Evolutionary conservation across 2,797 vertebrate species (phyloP).

Genomic region (Anguilla pacifica): DNA sequence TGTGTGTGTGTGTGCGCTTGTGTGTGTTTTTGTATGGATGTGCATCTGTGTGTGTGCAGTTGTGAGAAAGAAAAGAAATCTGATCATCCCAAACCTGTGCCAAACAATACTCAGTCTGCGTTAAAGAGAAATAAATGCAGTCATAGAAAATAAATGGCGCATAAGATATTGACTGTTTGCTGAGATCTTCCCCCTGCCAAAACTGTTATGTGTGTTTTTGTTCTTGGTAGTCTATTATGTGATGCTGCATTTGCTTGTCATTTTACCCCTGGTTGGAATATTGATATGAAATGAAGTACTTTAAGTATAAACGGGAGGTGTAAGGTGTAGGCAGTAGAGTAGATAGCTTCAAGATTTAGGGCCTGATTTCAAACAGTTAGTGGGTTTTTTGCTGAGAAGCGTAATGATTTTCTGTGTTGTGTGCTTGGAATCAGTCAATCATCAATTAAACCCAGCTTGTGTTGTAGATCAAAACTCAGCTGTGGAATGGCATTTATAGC

Average conservation of each 20-base stretch:
- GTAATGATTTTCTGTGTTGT: neutral
- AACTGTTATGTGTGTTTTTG: neutral
- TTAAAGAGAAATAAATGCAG: neutral
- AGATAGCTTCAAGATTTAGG: neutral
- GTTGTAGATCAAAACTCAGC: neutral
- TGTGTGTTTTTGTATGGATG: neutral
- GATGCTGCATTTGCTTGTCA: neutral
- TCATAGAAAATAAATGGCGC: neutral
- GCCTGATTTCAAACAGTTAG: neutral
- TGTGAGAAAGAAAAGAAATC: neutral
- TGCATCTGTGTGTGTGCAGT: too few relatives aligned
- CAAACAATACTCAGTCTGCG: neutral
- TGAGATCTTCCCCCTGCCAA: neutral
- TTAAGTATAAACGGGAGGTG: neutral
- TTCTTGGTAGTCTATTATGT: neutral
- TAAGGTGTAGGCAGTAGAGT: neutral
- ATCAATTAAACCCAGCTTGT: neutral
- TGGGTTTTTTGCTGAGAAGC: neutral
- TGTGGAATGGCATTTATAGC: neutral
- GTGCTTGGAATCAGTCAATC: neutral
- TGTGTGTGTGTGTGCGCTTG: neutral
- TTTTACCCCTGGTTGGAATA: neutral
- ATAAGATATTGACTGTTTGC: neutral
- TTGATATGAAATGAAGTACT: neutral
- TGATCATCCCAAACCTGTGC: neutral